Percentiles rank a stretch among this genome's conserved stretches.
These are phyloP conservation scores for Rhinopomastus cyanomelas DNA, from an alignment of 2,113 vertebrate species.

Conservation along the genomic window DNA sequence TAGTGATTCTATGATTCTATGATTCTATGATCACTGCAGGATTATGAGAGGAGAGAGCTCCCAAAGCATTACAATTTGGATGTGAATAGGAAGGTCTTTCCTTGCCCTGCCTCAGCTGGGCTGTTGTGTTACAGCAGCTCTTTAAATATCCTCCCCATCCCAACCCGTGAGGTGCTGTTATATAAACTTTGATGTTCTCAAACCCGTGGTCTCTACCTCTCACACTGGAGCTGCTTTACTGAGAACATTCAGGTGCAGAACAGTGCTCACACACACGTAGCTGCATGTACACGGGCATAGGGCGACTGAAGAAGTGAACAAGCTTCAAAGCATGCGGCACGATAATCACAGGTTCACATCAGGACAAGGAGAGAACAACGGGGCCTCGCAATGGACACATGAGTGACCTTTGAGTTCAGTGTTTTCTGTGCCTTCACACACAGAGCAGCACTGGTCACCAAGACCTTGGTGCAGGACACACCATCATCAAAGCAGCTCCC, in stretches of 20 bases:
- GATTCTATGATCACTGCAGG: neutral
- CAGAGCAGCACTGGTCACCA: neutral
- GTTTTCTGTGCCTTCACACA: neutral
- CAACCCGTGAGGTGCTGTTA: neutral
- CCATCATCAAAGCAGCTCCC: neutral
- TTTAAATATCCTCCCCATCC: neutral
- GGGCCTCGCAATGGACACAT: neutral
- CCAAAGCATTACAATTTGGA: neutral
- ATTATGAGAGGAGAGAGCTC: neutral
- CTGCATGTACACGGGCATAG: neutral
- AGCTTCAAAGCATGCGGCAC: neutral
- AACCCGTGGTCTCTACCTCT: neutral
- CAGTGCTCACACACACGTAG: neutral
- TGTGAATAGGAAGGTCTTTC: neutral
- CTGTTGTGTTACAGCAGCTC: neutral
- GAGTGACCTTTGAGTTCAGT: neutral
- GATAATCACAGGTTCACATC: slow-evolving; percentile 13
- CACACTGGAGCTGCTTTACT: neutral
- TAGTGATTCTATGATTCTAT: too few relatives aligned
- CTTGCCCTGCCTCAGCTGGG: neutral
- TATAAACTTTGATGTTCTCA: neutral
- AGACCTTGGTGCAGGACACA: neutral
- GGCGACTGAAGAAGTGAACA: slow-evolving; percentile 3
- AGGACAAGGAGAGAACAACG: neutral
- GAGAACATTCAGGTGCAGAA: neutral